Conservation (phyloP, 1,140 invertebrate species). For the Caenorhabditis inopinata region DNA sequence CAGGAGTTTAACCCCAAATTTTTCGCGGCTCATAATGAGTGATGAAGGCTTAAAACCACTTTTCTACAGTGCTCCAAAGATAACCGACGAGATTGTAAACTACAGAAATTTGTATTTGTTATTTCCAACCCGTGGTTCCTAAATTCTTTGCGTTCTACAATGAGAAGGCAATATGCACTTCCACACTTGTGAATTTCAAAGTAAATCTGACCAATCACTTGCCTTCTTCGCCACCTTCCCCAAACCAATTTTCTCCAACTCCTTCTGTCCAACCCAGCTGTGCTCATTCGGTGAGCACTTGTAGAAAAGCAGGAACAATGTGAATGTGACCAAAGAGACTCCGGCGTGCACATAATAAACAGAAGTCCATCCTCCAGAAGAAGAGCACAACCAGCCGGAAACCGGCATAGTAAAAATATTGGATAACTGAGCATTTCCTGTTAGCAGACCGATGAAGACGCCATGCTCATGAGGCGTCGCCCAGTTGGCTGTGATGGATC, state of each 20-base stretch:
- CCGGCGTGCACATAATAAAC: conserved; percentile 11
- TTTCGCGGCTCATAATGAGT: too few relatives aligned
- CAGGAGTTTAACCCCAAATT: too few relatives aligned
- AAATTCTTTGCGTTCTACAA: too few relatives aligned
- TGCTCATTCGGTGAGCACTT: not conserved
- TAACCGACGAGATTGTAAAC: too few relatives aligned
- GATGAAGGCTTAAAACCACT: too few relatives aligned
- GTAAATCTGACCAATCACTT: too few relatives aligned
- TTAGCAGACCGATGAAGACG: not conserved
- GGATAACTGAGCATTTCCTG: not conserved
- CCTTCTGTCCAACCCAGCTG: conserved; percentile 2
- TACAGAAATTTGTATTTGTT: too few relatives aligned
- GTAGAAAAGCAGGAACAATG: not conserved
- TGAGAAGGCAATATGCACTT: too few relatives aligned
- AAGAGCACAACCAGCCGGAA: conserved; percentile 10
- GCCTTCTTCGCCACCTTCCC: not conserved
- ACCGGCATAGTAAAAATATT: conserved; percentile 18
- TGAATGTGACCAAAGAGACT: not conserved
- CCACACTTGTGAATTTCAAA: too few relatives aligned
- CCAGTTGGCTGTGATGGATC: conserved; percentile 16
- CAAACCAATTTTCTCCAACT: not conserved
- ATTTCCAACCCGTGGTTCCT: too few relatives aligned
- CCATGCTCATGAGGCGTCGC: not conserved
- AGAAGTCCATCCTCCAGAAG: not conserved
- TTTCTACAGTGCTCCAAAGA: too few relatives aligned